phyloP scores from a whole-genome alignment of 2,888 invertebrate genomes.

The Xestobium rufovillosum region DNA sequence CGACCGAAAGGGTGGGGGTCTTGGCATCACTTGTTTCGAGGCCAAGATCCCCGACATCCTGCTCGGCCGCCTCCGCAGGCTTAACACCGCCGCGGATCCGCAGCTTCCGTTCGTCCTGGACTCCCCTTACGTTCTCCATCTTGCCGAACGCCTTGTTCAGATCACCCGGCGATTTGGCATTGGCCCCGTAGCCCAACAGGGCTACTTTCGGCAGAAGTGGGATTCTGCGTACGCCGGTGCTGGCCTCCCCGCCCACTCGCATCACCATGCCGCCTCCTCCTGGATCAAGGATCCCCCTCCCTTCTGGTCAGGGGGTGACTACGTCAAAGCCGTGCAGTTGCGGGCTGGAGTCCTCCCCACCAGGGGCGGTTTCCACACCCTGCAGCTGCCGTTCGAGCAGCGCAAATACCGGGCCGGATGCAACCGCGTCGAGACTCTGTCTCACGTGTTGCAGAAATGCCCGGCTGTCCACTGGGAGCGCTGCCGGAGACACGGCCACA shows the following conservation, averaged over 20 bases:
- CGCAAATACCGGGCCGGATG: conserved; percentile 20
- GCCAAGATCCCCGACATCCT: background rate
- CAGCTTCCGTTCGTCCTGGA: conserved; percentile 9
- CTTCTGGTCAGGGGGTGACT: conserved; percentile 26
- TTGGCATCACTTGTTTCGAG: conserved; percentile 7
- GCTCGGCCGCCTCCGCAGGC: background rate
- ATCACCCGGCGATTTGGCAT: conserved; percentile 7
- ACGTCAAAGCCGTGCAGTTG: conserved; percentile 26
- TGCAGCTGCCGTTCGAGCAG: conserved; percentile 23
- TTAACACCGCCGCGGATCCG: background rate
- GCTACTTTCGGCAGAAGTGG: conserved; percentile 11
- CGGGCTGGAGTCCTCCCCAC: conserved; percentile 28
- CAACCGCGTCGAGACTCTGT: conserved; percentile 15
- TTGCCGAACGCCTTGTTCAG: conserved; percentile 2
- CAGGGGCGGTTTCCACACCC: conserved; percentile 21
- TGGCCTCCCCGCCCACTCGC: conserved; percentile 11
- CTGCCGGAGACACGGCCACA: conserved; percentile 15
- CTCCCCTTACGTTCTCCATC: conserved; percentile 3
- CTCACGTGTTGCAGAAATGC: conserved; percentile 22
- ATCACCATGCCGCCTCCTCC: background rate
- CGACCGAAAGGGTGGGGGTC: conserved; percentile 4
- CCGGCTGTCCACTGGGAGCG: conserved; percentile 21
- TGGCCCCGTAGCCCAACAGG: background rate
- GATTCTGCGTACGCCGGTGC: conserved; percentile 18
- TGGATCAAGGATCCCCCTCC: conserved; percentile 23